Base-by-base conservation (phyloP, 2,888 invertebrate genomes). In the Azorinus chamasolen region DNA sequence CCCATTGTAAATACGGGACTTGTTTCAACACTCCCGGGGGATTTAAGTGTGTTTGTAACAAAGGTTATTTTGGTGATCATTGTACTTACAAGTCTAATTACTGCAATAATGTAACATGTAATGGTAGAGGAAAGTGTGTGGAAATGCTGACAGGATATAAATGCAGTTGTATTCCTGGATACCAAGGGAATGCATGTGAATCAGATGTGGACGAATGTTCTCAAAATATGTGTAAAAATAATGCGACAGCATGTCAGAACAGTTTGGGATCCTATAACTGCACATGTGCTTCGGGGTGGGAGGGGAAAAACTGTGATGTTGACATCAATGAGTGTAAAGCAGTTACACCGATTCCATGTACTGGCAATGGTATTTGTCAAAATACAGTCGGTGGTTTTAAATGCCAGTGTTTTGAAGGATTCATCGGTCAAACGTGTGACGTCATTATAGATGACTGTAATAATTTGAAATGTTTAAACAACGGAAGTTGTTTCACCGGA, bases 91-190 rank as follows among this genome's bases (percentile, higher is more conserved):
- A 64, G 20, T 53, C 51, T n/a, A 25, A 70, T 32, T 65, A 70
- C 46, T 71, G 75, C 2, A 24, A 25, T 2, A 63, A 54, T 25
- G 20, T 12, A 45, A 71, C 71, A 3, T 86, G 86, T 64, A 61
- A 48, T 37, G 78, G 82, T 20, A 66, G 76, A 27, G 84, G 79
- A 4, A 43, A 61, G 2, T 87, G 87, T 53, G 25, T 61, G 2
- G 70, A 84, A 39, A 65, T 43, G 22, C 48, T 73, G 18, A 74
- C 66, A 8, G 37, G 59, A 24, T 84, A 77, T 41, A 46, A 54
- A 10, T 87, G 87, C 73, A 2, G 25, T 6, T 87, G 87, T 58
- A 39, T 46, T 8, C 53, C 62, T 22, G 81, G 81, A 50, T 79
- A 59, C 39, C 18, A 48, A 41, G 84, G 82, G 24, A 27, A 43